Evolutionary conservation across 2,888 invertebrate species (phyloP).

Genomic region (Bugulina stolonifera): DNA sequence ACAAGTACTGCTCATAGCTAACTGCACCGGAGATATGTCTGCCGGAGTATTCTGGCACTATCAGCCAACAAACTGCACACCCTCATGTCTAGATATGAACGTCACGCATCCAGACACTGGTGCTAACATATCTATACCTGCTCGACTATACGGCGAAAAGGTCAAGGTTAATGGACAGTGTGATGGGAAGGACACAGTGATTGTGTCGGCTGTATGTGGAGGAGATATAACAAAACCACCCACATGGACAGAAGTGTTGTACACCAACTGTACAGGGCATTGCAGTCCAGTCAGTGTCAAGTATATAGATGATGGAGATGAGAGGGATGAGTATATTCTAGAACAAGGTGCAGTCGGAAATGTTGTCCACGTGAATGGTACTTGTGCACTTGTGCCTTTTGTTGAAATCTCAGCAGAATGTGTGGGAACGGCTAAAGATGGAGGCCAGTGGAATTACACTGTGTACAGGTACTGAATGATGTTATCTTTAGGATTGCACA

Average conservation of each 20-base stretch:
- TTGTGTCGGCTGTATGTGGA: neutral
- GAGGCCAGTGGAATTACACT: neutral
- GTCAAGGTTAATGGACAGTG: neutral
- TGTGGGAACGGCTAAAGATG: neutral
- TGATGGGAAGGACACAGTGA: neutral
- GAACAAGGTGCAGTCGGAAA: neutral
- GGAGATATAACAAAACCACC: neutral
- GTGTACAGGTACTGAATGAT: neutral
- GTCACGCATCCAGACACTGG: neutral
- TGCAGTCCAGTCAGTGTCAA: neutral
- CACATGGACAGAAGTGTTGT: neutral
- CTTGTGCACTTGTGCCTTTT: constrained; percentile 12
- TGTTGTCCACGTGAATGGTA: neutral
- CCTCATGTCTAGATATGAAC: neutral
- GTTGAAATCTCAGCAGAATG: neutral
- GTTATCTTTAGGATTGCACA: too few relatives aligned
- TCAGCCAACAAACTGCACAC: neutral
- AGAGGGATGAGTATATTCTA: neutral
- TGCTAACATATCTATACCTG: neutral
- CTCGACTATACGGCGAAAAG: neutral
- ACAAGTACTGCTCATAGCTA: neutral
- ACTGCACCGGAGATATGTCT: constrained; percentile 10
- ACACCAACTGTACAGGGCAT: neutral
- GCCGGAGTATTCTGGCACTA: neutral
- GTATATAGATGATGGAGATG: neutral